A percentile compares a stretch with the other conserved stretches of the same genome.
These are phyloP conservation scores for Cheumatopsyche charites DNA, from an alignment of 1,140 invertebrate genomes.

Conservation along the genomic window DNA sequence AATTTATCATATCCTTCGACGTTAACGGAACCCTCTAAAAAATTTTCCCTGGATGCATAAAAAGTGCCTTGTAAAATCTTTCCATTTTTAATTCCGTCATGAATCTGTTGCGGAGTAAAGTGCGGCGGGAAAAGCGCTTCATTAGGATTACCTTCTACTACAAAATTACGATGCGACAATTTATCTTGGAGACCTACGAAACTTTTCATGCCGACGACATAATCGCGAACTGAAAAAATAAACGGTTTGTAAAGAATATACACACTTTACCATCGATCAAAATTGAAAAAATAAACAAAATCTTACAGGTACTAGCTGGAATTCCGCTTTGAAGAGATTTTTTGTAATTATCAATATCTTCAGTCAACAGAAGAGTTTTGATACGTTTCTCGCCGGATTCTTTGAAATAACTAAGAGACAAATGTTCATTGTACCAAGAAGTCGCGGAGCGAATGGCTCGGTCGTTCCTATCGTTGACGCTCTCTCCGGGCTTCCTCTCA, in stretches of 20 bases:
- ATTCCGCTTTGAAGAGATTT: constrained; percentile 75
- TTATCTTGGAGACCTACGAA: constrained; percentile 78
- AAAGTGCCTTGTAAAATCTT: constrained; percentile 84
- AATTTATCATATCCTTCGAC: constrained; percentile 78
- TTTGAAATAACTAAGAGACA: constrained; percentile 62
- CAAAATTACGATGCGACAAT: constrained; percentile 71
- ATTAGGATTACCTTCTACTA: constrained; percentile 66
- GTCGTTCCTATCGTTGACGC: constrained; percentile 91
- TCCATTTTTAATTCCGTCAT: constrained; percentile 81
- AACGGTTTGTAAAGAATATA: constrained; percentile 37
- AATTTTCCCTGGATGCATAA: constrained; percentile 87
- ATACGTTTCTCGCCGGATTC: constrained; percentile 60
- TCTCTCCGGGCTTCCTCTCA: constrained; percentile 80
- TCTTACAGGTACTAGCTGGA: constrained; percentile 69
- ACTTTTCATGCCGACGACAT: constrained; percentile 71
- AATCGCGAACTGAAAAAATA: constrained; percentile 68
- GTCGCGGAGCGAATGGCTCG: constrained; percentile 82
- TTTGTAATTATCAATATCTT: constrained; percentile 81
- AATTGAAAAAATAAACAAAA: constrained; percentile 34
- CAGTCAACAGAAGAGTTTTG: constrained; percentile 81
- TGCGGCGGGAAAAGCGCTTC: constrained; percentile 85
- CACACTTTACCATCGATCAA: constrained; percentile 1
- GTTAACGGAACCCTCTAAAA: constrained; percentile 90
- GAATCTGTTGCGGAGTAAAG: constrained; percentile 75
- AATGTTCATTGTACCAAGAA: constrained; percentile 75